These are phyloP conservation scores for Pomacea maculata DNA, from an alignment of 1,140 invertebrate genomes.

Conservation along the genomic window DNA sequence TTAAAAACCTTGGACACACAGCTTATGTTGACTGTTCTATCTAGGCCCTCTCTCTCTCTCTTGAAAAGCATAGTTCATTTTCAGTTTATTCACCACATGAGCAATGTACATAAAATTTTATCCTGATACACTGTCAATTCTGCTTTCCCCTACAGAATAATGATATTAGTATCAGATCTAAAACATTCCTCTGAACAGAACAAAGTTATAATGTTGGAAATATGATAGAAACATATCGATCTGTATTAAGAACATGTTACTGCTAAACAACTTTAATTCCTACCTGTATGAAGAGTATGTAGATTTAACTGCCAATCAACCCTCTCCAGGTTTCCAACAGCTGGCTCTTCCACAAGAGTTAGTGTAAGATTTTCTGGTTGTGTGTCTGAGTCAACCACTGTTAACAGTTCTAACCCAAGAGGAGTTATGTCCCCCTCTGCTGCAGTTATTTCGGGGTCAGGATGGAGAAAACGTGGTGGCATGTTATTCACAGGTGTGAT, in stretches of 20 bases:
- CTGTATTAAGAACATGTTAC: conserved; percentile 6
- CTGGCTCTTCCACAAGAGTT: conserved; percentile 34
- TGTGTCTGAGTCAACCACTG: conserved; percentile 42
- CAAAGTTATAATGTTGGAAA: no score
- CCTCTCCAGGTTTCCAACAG: conserved; percentile 37
- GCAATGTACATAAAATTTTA: no score
- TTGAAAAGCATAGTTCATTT: no score
- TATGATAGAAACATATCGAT: background rate
- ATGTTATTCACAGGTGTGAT: conserved; percentile 56
- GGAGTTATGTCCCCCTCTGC: conserved; percentile 36
- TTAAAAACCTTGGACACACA: no score
- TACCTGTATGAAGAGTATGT: conserved; percentile 19
- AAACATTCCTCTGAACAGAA: background rate
- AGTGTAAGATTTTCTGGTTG: conserved; percentile 30
- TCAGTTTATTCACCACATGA: no score
- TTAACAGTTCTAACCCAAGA: conserved; percentile 31
- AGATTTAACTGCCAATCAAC: conserved; percentile 16
- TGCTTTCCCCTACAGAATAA: no score
- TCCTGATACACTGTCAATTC: no score
- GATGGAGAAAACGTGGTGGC: conserved; percentile 36
- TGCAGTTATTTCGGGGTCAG: conserved; percentile 41
- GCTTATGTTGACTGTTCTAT: no score
- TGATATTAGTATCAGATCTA: no score
- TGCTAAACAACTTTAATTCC: background rate
- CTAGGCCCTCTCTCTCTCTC: no score